phyloP scores from a whole-genome alignment of 2,113 vertebrate species.

The mouse (Mus musculus) region DNA sequence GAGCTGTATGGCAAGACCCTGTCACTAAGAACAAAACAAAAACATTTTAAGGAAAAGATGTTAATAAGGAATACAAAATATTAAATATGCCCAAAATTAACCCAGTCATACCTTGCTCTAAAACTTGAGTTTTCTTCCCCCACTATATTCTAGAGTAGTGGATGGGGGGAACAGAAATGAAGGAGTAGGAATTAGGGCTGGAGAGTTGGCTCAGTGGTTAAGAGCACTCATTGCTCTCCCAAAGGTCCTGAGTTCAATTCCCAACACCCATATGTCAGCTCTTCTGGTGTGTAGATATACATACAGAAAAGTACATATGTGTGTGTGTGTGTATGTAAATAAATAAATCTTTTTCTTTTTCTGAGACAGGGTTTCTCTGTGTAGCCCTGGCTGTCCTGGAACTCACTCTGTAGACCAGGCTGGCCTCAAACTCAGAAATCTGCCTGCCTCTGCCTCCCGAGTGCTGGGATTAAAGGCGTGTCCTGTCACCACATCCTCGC shows the following conservation, averaged over 20 bases:
- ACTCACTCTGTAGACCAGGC: no score
- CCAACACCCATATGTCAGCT: not conserved
- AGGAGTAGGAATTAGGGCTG: not conserved
- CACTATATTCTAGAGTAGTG: not conserved
- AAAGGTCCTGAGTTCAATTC: not conserved
- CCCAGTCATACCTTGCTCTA: not conserved
- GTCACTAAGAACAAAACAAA: not conserved
- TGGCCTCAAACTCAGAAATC: no score
- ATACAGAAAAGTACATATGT: not conserved
- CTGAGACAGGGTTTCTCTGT: no score
- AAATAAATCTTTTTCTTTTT: no score
- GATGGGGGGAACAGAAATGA: not conserved
- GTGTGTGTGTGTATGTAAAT: no score
- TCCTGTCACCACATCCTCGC: no score
- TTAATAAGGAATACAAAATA: conserved; percentile 5
- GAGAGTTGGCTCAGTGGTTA: not conserved
- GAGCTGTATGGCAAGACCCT: not conserved
- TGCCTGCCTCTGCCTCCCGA: no score
- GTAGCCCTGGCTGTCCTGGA: no score
- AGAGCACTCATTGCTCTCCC: not conserved
- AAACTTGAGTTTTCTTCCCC: not conserved
- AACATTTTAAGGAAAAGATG: not conserved
- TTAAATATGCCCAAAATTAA: not conserved
- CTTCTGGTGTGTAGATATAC: not conserved
- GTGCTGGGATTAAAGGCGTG: no score